Percentiles rank a stretch among this genome's conserved stretches.
Conservation (phyloP, 2,888 invertebrate genomes). For the Apodemia duryi region DNA sequence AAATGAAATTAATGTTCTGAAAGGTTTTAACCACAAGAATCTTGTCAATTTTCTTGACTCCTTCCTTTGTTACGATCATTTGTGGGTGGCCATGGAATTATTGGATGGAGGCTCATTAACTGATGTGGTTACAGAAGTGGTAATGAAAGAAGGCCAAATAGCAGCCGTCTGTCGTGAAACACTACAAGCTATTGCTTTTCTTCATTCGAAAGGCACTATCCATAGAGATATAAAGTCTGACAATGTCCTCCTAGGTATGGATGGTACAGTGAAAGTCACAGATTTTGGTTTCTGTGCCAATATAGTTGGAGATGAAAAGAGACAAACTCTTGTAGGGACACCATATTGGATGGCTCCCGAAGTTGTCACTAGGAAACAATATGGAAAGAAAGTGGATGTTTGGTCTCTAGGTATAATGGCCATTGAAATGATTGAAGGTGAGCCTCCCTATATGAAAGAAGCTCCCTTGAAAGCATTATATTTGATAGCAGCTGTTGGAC, state of each 20-base stretch:
- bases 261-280: slow-evolving; percentile 94
- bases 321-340: slow-evolving; percentile 99
- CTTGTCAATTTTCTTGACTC: slow-evolving; percentile 97
- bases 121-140: slow-evolving; percentile 97
- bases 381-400: slow-evolving; percentile 95
- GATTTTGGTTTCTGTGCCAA: slow-evolving; percentile 99
- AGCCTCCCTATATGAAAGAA: slow-evolving; percentile 97
- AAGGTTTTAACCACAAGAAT: slow-evolving; percentile 95
- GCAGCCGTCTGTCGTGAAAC: slow-evolving; percentile 95
- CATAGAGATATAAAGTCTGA: slow-evolving; percentile 99
- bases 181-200: slow-evolving; percentile 91
- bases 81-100: slow-evolving; percentile 98
- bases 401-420: slow-evolving; percentile 99
- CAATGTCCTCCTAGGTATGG: slow-evolving; percentile 95
- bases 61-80: slow-evolving; percentile 92
- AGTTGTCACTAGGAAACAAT: slow-evolving; percentile 94
- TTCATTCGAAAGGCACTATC: slow-evolving; percentile 93
- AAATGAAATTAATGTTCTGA: slow-evolving; percentile 95
- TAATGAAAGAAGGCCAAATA: slow-evolving; percentile 98
- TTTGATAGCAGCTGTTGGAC: slow-evolving; percentile 96
- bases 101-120: slow-evolving; percentile 97
- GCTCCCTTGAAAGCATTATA: slow-evolving; percentile 95
- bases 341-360: slow-evolving; percentile 99
- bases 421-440: slow-evolving; percentile 95
- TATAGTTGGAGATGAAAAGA: slow-evolving; percentile 94